Evolutionary conservation across 2,888 invertebrate species (phyloP), one percentile per base, ranked within the genome.

Genomic region (Microplitis deprimator): DNA sequence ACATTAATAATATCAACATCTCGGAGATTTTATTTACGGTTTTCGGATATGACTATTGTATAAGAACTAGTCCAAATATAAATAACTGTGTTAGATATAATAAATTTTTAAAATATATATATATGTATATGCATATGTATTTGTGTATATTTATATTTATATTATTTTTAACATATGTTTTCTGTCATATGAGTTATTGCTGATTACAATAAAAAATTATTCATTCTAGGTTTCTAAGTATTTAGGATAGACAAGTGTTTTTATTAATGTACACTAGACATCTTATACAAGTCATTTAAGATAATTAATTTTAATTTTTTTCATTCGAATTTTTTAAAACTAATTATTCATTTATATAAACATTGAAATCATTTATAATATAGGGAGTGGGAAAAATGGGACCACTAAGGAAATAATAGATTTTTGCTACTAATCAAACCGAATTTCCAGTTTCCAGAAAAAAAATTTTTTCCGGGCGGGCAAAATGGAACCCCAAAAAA

Each of bases 1-100:
- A 62, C 62, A 72, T 72, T 61, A 62, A 62, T 72, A 62, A 72
- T 61, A 72, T 72, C 62, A 72, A 62, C 62, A 72, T 62, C 50
- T 50, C 50, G 10, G 50, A 50, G 50, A 50, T 50, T 50, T 50
- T 50, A 50, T 50, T 50, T 50, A 50, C 50, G 50, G 50, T 8
- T 50, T 50, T 13, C 50, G 50, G 50, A 50, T 50, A 50, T 50
- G 50, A 50, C 50, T 50, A 50, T 50, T 50, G 50, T 50, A 50
- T 50, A 50, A 50, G 50, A 50, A 50, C 50, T 50, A 50, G 50
- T 50, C 13, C 50, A 50, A 50, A 8, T 50, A 50, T 50, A 13
- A 50, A 29, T 29, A 29, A 29, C 29, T 29, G 29, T 29, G 29
- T 29, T 29, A 29, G 8, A 50, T 50, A 13, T 50, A 13, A 50